A percentile compares a stretch with the other conserved stretches of the same genome.
Conservation (phyloP, 2,797 vertebrate species). For the Sebastes itinus region DNA sequence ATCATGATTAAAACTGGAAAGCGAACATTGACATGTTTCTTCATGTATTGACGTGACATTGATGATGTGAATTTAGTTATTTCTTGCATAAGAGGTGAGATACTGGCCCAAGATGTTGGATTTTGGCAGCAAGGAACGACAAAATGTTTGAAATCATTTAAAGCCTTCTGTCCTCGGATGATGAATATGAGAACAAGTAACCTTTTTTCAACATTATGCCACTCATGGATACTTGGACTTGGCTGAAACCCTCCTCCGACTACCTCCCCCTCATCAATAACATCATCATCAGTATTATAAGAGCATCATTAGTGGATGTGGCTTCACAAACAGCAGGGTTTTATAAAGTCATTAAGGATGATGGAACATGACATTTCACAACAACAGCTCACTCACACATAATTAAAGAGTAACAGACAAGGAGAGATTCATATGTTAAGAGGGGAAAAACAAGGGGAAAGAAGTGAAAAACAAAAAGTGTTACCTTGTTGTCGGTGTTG, state of each 20-base stretch:
- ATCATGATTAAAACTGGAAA: neutral
- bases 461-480: neutral
- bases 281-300: conserved; percentile 1
- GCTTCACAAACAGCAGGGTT: neutral
- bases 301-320: neutral
- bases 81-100: neutral
- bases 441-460: neutral
- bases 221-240: neutral
- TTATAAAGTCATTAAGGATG: neutral
- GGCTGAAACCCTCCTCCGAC: neutral
- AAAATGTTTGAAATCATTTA: neutral
- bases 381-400: neutral
- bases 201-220: neutral
- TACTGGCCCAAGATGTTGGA: neutral
- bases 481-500: conserved; percentile 77
- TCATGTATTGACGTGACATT: neutral
- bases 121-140: neutral
- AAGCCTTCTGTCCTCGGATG: neutral
- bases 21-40: neutral
- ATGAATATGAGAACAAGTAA: neutral
- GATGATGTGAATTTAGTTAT: neutral
- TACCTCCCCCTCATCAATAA: neutral
- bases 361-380: neutral
- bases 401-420: conserved; percentile 11
- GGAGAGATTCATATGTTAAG: neutral